phyloP scores from a whole-genome alignment of 1,140 invertebrate species.

The Eupristina koningsbergeri region DNA sequence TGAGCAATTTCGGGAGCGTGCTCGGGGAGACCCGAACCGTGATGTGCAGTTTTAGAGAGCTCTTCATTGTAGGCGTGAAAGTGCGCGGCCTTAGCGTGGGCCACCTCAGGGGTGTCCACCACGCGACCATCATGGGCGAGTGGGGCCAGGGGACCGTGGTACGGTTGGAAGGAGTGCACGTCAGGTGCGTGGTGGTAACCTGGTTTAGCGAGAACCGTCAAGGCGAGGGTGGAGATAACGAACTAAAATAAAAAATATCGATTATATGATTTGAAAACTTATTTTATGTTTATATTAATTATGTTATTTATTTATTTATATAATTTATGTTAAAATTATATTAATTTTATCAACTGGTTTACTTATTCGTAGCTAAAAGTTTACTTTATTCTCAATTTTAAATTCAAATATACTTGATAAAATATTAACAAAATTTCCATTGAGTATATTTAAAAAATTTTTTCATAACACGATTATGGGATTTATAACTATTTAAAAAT shows the following conservation, averaged over 20 bases:
- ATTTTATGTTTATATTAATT: too few species aligned
- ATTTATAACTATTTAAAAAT: too few species aligned
- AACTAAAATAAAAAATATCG: conserved; percentile 44
- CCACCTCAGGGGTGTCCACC: conserved; percentile 76
- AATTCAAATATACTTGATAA: too few species aligned
- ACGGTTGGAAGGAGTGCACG: conserved; percentile 53
- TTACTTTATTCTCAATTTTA: too few species aligned
- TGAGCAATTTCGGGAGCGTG: conserved; percentile 36
- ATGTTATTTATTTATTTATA: too few species aligned
- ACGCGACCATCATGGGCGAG: conserved; percentile 73
- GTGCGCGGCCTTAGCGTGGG: conserved; percentile 75
- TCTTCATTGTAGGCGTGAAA: conserved; percentile 74
- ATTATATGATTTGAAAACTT: neutral
- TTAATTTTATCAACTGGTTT: too few species aligned
- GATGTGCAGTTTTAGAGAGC: conserved; percentile 59
- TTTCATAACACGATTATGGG: too few species aligned
- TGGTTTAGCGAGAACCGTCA: conserved; percentile 51
- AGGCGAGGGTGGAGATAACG: conserved; percentile 53
- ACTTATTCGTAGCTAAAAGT: too few species aligned
- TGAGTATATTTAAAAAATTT: too few species aligned
- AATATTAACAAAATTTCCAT: too few species aligned
- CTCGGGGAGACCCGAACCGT: conserved; percentile 30
- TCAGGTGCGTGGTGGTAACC: conserved; percentile 53
- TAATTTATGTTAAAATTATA: too few species aligned
- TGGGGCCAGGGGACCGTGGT: conserved; percentile 70